Evolutionary conservation across 2,113 vertebrate species (phyloP).

Genomic region (Gymnogyps californianus): DNA sequence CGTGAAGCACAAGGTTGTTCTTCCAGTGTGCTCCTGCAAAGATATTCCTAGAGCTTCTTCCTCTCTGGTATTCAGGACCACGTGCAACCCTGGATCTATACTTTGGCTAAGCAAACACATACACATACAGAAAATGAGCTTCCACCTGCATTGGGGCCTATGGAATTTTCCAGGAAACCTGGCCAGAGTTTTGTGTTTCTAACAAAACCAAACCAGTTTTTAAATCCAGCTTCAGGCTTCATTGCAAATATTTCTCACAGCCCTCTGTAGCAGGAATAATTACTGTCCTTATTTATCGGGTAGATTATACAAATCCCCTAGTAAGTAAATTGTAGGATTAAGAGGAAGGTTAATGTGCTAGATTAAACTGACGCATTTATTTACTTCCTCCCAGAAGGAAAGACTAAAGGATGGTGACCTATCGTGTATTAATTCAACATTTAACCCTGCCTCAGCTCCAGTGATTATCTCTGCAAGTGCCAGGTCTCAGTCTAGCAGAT

Average conservation of each 20-base stretch:
- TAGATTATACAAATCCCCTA: constrained; percentile 57
- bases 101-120: neutral
- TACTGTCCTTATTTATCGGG: constrained; percentile 46
- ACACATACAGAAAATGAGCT: neutral
- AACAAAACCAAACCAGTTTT: constrained; percentile 43
- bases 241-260: constrained; percentile 19
- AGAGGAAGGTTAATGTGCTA: constrained; percentile 45
- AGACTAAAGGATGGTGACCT: constrained; percentile 1
- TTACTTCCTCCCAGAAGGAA: constrained; percentile 31
- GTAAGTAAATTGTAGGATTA: constrained; percentile 65
- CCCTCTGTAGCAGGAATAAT: constrained; percentile 42
- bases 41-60: neutral
- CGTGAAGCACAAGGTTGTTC: neutral
- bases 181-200: constrained; percentile 30
- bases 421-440: constrained; percentile 16
- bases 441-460: neutral
- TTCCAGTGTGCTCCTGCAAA: neutral
- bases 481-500: neutral
- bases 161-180: constrained; percentile 50
- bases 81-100: neutral
- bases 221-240: constrained; percentile 37
- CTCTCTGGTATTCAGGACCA: neutral
- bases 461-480: constrained; percentile 9
- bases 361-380: constrained; percentile 55
- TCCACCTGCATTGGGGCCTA: neutral